Percentiles rank a stretch among this genome's conserved stretches.
Evolutionary conservation across 2,797 vertebrate genomes (phyloP).

Genomic region (Oreortyx pictus): DNA sequence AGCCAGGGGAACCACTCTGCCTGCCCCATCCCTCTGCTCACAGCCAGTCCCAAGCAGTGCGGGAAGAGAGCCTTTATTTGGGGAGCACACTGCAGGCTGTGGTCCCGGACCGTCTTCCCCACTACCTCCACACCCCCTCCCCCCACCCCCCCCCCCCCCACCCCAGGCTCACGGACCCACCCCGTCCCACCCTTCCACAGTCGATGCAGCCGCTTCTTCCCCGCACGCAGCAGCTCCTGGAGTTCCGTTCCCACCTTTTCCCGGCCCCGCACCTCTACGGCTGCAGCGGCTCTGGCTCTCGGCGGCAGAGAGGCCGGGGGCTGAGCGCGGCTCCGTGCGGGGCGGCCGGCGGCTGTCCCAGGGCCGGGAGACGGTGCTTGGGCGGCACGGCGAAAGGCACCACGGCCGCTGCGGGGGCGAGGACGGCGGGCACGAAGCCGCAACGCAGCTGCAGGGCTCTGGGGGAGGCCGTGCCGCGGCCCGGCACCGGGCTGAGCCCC

Average conservation of each 20-base stretch:
- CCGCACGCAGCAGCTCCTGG: not conserved
- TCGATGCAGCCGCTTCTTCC: not conserved
- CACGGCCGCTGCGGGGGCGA: constrained; percentile 36
- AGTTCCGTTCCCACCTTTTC: not conserved
- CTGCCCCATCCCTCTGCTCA: not conserved
- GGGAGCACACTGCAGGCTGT: not conserved
- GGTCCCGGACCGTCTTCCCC: not conserved
- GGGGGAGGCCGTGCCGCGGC: not conserved
- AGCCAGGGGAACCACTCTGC: not conserved
- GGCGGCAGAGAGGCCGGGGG: constrained; percentile 35
- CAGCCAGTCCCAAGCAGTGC: not conserved
- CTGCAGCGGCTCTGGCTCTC: no score
- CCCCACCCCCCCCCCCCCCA: fast-evolving
- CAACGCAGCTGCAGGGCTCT: constrained; percentile 43
- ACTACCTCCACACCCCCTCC: not conserved
- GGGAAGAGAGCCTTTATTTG: constrained; percentile 59
- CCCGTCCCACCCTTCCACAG: not conserved
- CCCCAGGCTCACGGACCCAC: not conserved
- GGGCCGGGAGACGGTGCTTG: constrained; percentile 75
- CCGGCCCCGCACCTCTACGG: not conserved
- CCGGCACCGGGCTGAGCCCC: not conserved
- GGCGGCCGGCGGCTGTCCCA: constrained; percentile 55
- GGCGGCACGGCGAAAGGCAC: constrained; percentile 31
- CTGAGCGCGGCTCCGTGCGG: constrained; percentile 71
- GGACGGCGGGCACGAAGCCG: constrained; percentile 13